Evolutionary conservation across 2,113 vertebrate genomes (phyloP).

Genomic region (Corythoichthys intestinalis): DNA sequence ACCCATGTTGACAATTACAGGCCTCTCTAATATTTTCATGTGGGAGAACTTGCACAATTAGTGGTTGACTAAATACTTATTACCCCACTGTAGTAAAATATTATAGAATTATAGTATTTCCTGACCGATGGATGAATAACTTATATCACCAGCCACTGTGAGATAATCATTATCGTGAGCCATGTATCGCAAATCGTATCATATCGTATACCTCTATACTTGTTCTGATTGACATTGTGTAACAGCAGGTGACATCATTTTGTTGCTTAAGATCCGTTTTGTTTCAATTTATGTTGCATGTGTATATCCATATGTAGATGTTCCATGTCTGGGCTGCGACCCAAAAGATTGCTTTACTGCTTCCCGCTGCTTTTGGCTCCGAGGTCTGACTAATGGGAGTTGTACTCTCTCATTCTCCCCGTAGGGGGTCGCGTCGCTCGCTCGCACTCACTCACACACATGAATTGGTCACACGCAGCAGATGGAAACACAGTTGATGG

Average conservation of each 20-base stretch:
- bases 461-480: conserved; percentile 1
- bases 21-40: no score
- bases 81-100: no score
- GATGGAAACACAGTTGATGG: conserved; percentile 33
- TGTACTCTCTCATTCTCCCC: conserved; percentile 16
- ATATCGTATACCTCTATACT: no score
- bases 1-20: no score
- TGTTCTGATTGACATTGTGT: background rate
- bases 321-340: conserved; percentile 1
- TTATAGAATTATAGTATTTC: no score
- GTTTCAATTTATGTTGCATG: conserved; percentile 21
- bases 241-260: conserved; percentile 12
- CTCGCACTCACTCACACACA: background rate
- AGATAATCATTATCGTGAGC: no score
- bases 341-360: conserved; percentile 25
- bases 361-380: conserved; percentile 29
- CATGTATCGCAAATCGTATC: no score
- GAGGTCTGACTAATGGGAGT: conserved; percentile 22
- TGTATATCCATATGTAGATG: conserved; percentile 11
- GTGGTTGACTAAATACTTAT: no score
- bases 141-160: no score
- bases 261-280: conserved; percentile 19
- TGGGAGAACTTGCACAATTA: no score
- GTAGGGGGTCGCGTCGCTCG: conserved; percentile 17
- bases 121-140: no score